Evolutionary conservation across 2,113 vertebrate genomes (phyloP).

Genomic region (Rostratula benghalensis): DNA sequence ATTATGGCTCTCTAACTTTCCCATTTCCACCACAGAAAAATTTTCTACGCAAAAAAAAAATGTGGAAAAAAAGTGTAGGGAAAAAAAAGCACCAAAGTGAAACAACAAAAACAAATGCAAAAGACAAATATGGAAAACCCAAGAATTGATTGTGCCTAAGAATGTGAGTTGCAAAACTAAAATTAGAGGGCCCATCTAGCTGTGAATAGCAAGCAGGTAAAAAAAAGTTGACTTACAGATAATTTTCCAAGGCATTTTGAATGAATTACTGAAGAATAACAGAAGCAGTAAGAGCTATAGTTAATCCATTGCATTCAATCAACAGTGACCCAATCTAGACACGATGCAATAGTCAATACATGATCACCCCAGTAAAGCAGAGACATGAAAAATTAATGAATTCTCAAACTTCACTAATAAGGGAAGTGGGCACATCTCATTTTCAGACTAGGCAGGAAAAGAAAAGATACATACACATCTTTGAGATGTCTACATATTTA

Average conservation of each 20-base stretch:
- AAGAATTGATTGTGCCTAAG: neutral
- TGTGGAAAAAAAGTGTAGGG: neutral
- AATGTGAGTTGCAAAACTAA: neutral
- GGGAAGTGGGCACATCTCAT: neutral
- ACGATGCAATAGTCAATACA: neutral
- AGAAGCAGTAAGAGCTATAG: neutral
- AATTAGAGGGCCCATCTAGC: neutral
- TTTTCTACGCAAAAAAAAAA: too few species aligned
- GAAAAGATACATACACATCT: accelerated
- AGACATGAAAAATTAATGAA: neutral
- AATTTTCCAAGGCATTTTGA: neutral
- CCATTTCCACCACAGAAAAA: neutral
- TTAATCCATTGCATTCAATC: neutral
- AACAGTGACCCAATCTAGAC: neutral
- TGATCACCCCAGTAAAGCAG: neutral
- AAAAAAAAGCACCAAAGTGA: neutral
- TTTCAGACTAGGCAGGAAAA: neutral
- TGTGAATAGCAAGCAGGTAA: neutral
- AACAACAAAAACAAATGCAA: neutral
- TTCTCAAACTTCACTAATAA: neutral
- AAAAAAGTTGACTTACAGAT: neutral
- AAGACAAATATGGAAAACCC: neutral
- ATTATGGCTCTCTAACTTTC: neutral
- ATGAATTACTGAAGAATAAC: neutral
- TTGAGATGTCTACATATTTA: neutral